Evolutionary conservation across 2,888 invertebrate species (phyloP).

Genomic region (Augochlorella aurata): DNA sequence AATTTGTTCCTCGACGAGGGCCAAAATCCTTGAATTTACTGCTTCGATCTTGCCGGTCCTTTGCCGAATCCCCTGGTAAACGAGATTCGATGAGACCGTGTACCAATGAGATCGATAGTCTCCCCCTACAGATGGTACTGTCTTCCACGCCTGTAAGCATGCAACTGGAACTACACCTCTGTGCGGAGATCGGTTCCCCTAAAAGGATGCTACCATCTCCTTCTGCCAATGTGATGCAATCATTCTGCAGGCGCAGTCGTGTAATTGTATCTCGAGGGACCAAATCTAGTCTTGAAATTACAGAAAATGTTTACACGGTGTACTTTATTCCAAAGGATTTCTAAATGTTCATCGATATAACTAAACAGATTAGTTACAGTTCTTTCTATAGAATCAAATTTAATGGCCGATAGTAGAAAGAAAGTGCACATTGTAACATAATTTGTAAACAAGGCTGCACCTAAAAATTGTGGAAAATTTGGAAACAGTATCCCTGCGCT

Average conservation of each 20-base stretch:
- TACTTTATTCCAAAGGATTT: neutral
- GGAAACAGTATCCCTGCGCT: too few species aligned
- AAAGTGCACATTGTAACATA: too few species aligned
- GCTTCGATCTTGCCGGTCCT: constrained; percentile 67
- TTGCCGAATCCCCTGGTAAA: constrained; percentile 68
- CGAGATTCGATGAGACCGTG: constrained; percentile 73
- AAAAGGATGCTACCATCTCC: constrained; percentile 54
- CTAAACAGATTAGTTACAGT: too few species aligned
- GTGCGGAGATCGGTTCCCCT: constrained; percentile 56
- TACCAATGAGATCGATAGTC: constrained; percentile 70
- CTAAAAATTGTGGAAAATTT: too few species aligned
- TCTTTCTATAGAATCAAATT: too few species aligned
- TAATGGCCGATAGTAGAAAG: too few species aligned
- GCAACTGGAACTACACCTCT: constrained; percentile 65
- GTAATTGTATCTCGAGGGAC: neutral
- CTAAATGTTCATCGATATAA: too few species aligned
- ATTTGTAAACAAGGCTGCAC: too few species aligned
- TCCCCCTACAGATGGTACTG: constrained; percentile 62
- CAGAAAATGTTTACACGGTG: neutral
- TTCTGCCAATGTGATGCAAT: constrained; percentile 36
- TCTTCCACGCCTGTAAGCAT: constrained; percentile 67
- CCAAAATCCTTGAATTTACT: constrained; percentile 71
- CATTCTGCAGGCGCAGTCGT: constrained; percentile 44
- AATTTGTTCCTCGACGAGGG: constrained; percentile 62
- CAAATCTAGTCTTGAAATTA: neutral